A percentile compares a stretch with the other conserved stretches of the same genome.
Conservation (phyloP, 2,113 vertebrate genomes). For the Cyanistes caeruleus region DNA sequence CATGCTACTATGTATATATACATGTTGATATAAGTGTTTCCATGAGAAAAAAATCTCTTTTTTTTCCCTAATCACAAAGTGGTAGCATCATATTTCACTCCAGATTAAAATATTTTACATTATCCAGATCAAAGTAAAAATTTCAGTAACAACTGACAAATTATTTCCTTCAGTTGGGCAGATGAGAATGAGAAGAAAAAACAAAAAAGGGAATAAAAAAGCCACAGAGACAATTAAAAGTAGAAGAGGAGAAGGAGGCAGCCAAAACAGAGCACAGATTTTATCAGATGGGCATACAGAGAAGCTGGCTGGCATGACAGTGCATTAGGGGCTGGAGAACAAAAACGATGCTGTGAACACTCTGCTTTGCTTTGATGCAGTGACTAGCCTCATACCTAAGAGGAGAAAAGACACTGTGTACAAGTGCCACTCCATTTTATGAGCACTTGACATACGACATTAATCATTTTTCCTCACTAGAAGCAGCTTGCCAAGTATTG, state of each 20-base stretch:
- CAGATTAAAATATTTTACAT: conserved; percentile 22
- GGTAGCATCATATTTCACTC: not conserved
- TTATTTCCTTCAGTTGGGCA: conserved; percentile 10
- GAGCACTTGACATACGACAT: not conserved
- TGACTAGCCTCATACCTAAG: not conserved
- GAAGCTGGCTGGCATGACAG: not conserved
- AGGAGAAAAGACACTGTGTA: not conserved
- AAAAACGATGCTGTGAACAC: not conserved
- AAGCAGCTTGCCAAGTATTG: conserved; percentile 31
- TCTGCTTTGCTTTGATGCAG: not conserved
- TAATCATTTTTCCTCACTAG: conserved; percentile 24
- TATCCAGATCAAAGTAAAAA: conserved; percentile 38
- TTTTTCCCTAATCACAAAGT: not conserved
- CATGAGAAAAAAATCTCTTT: not conserved
- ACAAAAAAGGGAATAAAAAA: not conserved
- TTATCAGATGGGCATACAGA: conserved; percentile 7
- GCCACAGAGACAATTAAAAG: conserved; percentile 7
- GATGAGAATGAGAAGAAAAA: conserved; percentile 23
- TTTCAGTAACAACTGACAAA: not conserved
- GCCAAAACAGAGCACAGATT: not conserved
- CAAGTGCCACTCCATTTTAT: not conserved
- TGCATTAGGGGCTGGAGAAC: not conserved
- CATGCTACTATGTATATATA: not conserved
- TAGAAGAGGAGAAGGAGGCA: not conserved
- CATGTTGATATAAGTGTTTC: not conserved